Base-by-base conservation (phyloP, 2,797 vertebrate genomes). In the Chaetodon trifasciatus region DNA sequence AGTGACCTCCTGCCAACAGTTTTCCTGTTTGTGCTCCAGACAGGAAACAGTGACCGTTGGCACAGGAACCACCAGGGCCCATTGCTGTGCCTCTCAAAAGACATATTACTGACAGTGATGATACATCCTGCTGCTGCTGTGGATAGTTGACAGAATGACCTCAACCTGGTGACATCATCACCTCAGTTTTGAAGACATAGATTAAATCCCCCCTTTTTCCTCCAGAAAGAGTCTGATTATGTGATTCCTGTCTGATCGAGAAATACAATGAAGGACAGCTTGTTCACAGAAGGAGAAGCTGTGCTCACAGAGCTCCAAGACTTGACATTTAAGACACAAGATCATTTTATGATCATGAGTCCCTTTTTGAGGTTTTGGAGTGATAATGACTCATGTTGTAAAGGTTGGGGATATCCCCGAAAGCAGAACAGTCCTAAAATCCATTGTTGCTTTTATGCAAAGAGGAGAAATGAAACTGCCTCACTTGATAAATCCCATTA, bases 21-120 rank as follows among this genome's bases (percentile, higher is more conserved):
- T 83, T 93, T 93, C 89, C 92, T 91, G 91, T 90, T 91, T 89
- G 44, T 80, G 44, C 58, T 55, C 57, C 16, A 66, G 49, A 44
- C 75, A 79, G 90, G 92, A 94, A 88, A 81, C 67, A 28, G 68
- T 82, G 76, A 79, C 66, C 49, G 55, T 63, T 90, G 55, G 67
- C 65, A 70, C 77, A 84, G 89, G 90, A 92, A 88, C 53, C 64
- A 63, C 61, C 23, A 9, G 58, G 47, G 60, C 42, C 40, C 62
- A 55, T 67, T 11, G 24, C 58, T 65, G 73, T 63, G 52, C 24
- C 39, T 16, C 52, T 86, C 84, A 85, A 74, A 19, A 65, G 40
- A 76, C 58, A 10, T 21, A 28, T 66, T 75, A 72, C 62, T 78
- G 76, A 75, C 81, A 78, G 9, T 61, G 56, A 81, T 63, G 35